phyloP scores from a whole-genome alignment of 1,140 invertebrate genomes.

The Plectus sambesii region DNA sequence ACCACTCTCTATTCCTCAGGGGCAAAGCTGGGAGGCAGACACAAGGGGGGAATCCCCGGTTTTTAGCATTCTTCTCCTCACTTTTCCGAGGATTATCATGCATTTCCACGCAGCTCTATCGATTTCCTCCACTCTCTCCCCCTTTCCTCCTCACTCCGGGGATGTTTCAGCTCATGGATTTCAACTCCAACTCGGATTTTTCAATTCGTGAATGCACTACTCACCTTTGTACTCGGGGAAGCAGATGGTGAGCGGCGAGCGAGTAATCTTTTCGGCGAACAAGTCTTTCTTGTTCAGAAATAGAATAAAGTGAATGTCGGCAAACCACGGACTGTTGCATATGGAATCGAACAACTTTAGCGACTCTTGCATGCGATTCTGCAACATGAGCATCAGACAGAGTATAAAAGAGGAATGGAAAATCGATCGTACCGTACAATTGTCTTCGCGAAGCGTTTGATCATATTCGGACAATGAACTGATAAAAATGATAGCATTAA shows the following conservation, averaged over 20 bases:
- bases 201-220: conserved; percentile 17
- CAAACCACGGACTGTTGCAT: conserved; percentile 45
- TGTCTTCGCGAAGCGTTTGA: conserved; percentile 49
- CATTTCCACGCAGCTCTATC: too few species aligned
- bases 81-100: too few species aligned
- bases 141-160: too few species aligned
- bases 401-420: neutral
- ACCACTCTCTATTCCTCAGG: too few species aligned
- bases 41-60: too few species aligned
- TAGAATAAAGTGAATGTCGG: conserved; percentile 46
- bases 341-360: conserved; percentile 46
- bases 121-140: too few species aligned
- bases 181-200: conserved; percentile 18
- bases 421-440: conserved; percentile 34
- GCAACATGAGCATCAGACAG: conserved; percentile 19
- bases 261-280: conserved; percentile 44
- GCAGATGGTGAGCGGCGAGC: conserved; percentile 45
- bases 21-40: too few species aligned
- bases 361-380: conserved; percentile 47
- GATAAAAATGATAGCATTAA: conserved; percentile 51
- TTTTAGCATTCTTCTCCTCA: too few species aligned
- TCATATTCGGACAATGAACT: conserved; percentile 50
- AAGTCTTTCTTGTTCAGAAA: conserved; percentile 46
- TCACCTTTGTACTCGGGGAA: conserved; percentile 48
- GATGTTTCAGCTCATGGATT: too few species aligned